These are phyloP conservation scores for Brachionus rotundiformis DNA, from an alignment of 1,140 invertebrate genomes.

Conservation along the genomic window DNA sequence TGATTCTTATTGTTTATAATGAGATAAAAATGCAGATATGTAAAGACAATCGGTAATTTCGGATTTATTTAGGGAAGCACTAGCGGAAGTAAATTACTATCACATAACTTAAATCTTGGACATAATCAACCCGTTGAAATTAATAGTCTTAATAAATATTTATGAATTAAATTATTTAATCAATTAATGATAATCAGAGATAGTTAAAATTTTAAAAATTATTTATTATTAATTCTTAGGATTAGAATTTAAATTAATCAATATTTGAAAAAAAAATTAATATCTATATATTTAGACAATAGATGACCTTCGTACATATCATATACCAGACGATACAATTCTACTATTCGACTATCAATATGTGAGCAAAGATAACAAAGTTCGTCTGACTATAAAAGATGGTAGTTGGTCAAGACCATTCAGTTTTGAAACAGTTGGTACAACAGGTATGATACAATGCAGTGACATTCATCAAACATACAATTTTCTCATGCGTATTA, in stretches of 20 bases:
- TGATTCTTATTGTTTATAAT: no score
- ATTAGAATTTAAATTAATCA: not conserved
- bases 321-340: constrained; percentile 27
- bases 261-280: not conserved
- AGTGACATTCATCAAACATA: not conserved
- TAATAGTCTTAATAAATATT: no score
- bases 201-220: no score
- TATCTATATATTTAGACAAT: not conserved
- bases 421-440: constrained; percentile 49
- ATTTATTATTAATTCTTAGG: not conserved
- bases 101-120: no score
- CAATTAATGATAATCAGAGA: no score
- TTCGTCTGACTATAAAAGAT: constrained; percentile 2
- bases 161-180: no score
- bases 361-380: constrained; percentile 36
- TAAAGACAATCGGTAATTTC: no score
- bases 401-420: constrained; percentile 11
- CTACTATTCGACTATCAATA: constrained; percentile 13
- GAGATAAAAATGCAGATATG: no score
- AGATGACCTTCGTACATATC: not conserved
- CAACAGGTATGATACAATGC: constrained; percentile 49
- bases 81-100: no score
- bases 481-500: constrained; percentile 44
- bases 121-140: no score
- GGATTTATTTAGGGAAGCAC: no score